These are phyloP conservation scores for Chionomys nivalis DNA, from an alignment of 2,113 vertebrate species.

Conservation along the genomic window DNA sequence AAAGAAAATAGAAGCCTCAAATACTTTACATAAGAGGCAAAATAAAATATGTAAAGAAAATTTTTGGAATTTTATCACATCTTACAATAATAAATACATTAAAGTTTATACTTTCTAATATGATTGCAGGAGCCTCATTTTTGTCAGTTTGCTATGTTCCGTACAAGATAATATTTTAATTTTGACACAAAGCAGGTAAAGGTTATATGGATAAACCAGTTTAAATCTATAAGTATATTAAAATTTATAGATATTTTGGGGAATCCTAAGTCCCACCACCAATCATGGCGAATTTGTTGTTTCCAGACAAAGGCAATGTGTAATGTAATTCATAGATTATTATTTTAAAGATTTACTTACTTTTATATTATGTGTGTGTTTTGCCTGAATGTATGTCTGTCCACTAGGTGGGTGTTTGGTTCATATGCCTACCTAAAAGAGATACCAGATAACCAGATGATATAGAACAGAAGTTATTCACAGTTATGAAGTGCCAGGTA, in stretches of 20 bases:
- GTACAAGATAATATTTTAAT: slow-evolving; percentile 1
- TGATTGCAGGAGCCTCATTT: not conserved
- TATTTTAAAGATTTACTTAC: not conserved
- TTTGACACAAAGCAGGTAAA: slow-evolving; percentile 4
- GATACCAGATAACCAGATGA: not conserved
- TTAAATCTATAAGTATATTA: not conserved
- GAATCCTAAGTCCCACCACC: not conserved
- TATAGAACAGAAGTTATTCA: not conserved
- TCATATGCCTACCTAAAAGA: too few species aligned
- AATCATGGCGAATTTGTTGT: not conserved
- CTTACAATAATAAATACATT: slow-evolving; percentile 4
- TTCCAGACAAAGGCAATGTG: not conserved
- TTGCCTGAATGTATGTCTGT: not conserved
- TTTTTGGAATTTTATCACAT: not conserved
- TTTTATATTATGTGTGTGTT: not conserved
- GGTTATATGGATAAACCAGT: not conserved
- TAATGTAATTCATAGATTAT: not conserved
- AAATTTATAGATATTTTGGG: not conserved
- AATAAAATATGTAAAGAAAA: not conserved
- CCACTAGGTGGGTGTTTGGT: not conserved
- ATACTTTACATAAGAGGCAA: not conserved
- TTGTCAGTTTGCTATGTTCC: not conserved
- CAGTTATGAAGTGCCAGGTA: not conserved
- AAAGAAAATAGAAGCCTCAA: not conserved
- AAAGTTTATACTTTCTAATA: slow-evolving; percentile 1